phyloP scores from a whole-genome alignment of 2,797 vertebrate species.

The Sebastes dallii region DNA sequence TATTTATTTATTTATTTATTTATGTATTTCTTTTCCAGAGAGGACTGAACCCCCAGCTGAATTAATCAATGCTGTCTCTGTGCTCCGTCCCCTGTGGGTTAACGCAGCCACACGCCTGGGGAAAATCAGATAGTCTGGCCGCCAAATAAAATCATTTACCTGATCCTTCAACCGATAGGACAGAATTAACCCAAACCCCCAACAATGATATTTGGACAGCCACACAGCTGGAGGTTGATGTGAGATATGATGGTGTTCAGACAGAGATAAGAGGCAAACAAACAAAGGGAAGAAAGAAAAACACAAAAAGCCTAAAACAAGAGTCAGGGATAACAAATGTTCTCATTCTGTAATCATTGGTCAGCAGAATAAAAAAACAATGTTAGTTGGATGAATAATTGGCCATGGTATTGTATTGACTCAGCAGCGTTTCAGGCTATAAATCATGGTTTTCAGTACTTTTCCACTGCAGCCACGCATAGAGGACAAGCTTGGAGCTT shows the following conservation, averaged over 20 bases:
- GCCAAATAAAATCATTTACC: conserved; percentile 65
- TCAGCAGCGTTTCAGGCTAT: conserved; percentile 33
- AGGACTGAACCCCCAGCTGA: conserved; percentile 47
- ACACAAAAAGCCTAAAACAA: neutral
- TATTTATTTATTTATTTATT: conserved; percentile 65
- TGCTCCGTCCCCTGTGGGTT: conserved; percentile 57
- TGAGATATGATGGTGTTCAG: neutral
- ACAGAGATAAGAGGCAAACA: conserved; percentile 14
- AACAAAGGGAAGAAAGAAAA: neutral
- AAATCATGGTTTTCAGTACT: conserved; percentile 45
- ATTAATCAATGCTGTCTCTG: conserved; percentile 62
- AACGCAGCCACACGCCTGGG: conserved; percentile 42
- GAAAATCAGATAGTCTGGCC: conserved; percentile 54
- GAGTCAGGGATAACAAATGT: conserved; percentile 10
- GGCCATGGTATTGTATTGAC: conserved; percentile 23
- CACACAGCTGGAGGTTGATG: neutral
- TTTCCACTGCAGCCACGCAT: conserved; percentile 40
- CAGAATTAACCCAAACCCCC: conserved; percentile 33
- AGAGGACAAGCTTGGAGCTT: conserved; percentile 15
- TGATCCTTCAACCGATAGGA: conserved; percentile 36
- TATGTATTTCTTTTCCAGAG: conserved; percentile 49
- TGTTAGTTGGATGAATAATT: conserved; percentile 4
- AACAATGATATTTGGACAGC: conserved; percentile 17
- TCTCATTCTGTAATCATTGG: conserved; percentile 22
- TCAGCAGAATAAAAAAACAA: conserved; percentile 4